phyloP scores from a whole-genome alignment of 2,797 vertebrate genomes.

The Oreochromis mossambicus region DNA sequence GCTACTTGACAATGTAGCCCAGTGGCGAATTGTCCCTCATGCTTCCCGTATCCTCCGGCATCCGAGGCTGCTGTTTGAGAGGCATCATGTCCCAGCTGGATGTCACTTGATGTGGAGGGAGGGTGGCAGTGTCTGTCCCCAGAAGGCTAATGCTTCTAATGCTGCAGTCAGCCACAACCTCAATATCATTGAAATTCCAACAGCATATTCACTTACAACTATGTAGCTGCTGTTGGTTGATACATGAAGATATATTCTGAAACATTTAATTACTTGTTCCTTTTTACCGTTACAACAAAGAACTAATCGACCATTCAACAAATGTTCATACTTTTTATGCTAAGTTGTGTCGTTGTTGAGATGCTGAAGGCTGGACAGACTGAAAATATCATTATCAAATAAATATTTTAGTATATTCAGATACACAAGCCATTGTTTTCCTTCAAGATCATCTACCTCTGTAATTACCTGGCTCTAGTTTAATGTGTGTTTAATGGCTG shows the following conservation, averaged over 20 bases:
- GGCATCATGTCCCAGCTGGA: constrained; percentile 2
- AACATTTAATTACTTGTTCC: background rate
- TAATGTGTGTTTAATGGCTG: background rate
- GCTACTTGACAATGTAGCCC: background rate
- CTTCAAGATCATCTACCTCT: background rate
- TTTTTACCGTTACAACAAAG: background rate
- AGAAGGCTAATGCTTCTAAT: background rate
- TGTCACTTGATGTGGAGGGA: background rate
- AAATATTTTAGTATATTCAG: background rate
- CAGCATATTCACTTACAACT: background rate
- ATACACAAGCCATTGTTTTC: accelerated
- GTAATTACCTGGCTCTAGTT: background rate
- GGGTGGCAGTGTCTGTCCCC: background rate
- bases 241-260: background rate
- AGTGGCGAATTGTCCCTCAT: background rate
- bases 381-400: background rate
- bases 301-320: background rate
- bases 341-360: accelerated
- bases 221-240: background rate
- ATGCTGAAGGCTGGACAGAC: accelerated
- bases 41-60: background rate
- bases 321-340: background rate
- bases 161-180: background rate
- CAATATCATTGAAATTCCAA: background rate
- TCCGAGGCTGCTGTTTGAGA: background rate